Base-by-base conservation (phyloP, 2,888 invertebrate species). In the Leucozona laternaria region DNA sequence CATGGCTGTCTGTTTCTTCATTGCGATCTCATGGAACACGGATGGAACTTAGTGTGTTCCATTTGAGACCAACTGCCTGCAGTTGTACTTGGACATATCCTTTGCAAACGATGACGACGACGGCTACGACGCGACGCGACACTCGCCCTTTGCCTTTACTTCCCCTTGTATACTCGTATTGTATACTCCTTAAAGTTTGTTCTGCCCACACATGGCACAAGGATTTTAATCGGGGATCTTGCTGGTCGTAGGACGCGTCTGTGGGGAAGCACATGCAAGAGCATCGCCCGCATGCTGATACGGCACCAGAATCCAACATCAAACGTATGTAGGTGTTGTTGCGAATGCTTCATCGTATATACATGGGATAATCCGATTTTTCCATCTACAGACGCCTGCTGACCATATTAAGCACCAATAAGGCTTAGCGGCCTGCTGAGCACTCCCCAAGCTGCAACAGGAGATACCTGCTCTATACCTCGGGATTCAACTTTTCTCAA, bases 191-290 rank as follows among this genome's bases (percentile, higher is more conserved):
- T 79, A 43, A 20, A 22, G 43, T 64, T 64, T 70, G 28, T 70
- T 75, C 82, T 78, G 71, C 86, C 86, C 82, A 86, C 86, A 86
- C 82, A 64, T 43, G 57, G 70, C 64, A 70, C 40, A 86, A 86
- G 82, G 82, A 82, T 79, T 79, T 82, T 80, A 48, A 70, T 79
- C 83, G 31, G 17, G 22, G 43, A 71, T 81, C 81, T 73, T 60
- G 20, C 57, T 37, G 17, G 28, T 62, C 77, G 78, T 66, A 75
- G 81, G 77, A 75, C 55, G 79, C 68, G 78, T 55, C 64, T 73
- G 53, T 70, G 60, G 48, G 64, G 62, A 57, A 62, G 48, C 57
- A 68, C 45, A n/a, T n/a, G n/a, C n/a, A 76, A 76, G 80, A 57
- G 28, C 43, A 58, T 80, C 84, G 84, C 85, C 80, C 77, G 80